Evolutionary conservation across 2,797 vertebrate genomes (phyloP), one percentile per base, ranked within the genome.

Genomic region (Gymnopithys bicolor): DNA sequence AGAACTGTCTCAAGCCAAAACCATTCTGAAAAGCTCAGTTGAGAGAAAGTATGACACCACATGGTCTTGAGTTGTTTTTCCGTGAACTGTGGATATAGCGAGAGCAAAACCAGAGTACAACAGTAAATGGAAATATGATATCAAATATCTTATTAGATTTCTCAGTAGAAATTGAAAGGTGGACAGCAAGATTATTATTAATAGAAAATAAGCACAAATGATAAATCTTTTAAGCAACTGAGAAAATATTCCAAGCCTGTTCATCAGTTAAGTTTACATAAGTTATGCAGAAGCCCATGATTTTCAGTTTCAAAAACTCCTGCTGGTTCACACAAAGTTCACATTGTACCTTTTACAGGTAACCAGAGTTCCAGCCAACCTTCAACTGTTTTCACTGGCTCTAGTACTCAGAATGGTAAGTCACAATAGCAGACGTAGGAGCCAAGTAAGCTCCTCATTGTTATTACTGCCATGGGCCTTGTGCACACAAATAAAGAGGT

Each of bases 361-460:
- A 82, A 75, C 5, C 59, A 59, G 28, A 63, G 37, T 9, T 69
- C 33, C 16, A 79, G 32, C 6, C 23, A 59, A 17, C 19, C 24
- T 68, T 37, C 41, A 64, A 23, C 39, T 32, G 10, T 27, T 74
- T 70, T 18, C 62, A 90, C 4, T 28, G 27, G 7, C 39, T 66
- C 1, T 0, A 32, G 32, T 9, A 21, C 35, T 37, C 28, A 53
- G 4, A 62, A 8, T 4, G 15, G 10, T 4, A 5, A 10, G 4
- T 3, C 73, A 30, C 22, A 53, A 39, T 11, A 11, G 19, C 51
- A 78, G 45, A 81, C 45, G 27, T 37, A 35, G 24, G 30, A 88
- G 56, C 5, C 7, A 39, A 64, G 19, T 10, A 35, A 66, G 7
- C 11, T 45, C 11, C 43, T 53, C 27, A 18, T 8, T 30, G 10